A percentile compares a stretch with the other conserved stretches of the same genome.
Conservation (phyloP, 2,797 vertebrate genomes). For the Gymnoscopelus microlampas region DNA sequence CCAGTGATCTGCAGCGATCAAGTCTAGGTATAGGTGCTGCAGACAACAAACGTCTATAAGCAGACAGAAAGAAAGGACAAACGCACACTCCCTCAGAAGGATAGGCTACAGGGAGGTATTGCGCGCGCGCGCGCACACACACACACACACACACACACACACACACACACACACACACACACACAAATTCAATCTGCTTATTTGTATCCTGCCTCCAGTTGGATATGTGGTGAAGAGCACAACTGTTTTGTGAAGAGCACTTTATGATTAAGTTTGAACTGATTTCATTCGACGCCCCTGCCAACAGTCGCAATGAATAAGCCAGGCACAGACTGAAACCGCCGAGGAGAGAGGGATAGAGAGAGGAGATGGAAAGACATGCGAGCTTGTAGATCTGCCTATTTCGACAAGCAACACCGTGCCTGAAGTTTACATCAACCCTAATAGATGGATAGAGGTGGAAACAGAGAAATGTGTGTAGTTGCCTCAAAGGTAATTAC, state of each 20-base stretch:
- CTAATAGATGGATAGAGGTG: background rate
- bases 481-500: background rate
- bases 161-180: background rate
- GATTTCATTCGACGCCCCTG: background rate
- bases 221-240: background rate
- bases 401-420: no score
- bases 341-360: background rate
- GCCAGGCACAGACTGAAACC: background rate
- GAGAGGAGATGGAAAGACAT: background rate
- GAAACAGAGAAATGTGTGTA: background rate
- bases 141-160: background rate
- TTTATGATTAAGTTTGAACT: background rate
- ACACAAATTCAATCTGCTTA: background rate
- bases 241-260: background rate
- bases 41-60: background rate
- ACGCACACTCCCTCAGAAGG: background rate
- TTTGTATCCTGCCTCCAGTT: no score
- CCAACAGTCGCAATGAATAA: background rate
- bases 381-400: no score
- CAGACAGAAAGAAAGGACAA: background rate
- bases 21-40: no score
- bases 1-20: constrained; percentile 41
- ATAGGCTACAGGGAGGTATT: background rate
- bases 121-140: no score
- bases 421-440: no score